These are phyloP conservation scores for Falco concolor DNA, from an alignment of 2,797 vertebrate genomes.

Conservation along the genomic window DNA sequence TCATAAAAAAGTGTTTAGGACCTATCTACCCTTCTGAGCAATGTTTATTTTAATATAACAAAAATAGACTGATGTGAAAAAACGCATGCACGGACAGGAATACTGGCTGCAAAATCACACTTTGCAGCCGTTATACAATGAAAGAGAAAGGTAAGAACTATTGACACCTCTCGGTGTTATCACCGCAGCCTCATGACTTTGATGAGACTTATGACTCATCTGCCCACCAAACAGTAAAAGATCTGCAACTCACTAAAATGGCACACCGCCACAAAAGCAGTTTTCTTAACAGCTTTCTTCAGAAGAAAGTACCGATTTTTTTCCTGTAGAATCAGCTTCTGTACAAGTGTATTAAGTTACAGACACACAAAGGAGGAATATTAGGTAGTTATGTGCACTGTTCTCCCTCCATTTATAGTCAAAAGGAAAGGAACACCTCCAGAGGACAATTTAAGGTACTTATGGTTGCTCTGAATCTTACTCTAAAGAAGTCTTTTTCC, in stretches of 20 bases:
- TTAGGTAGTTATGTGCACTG: neutral
- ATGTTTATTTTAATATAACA: neutral
- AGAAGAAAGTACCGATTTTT: neutral
- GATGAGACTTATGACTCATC: neutral
- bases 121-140: neutral
- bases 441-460: slow-evolving; percentile 4
- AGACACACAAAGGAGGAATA: neutral
- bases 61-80: neutral
- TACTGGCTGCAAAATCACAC: neutral
- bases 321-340: neutral
- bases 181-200: neutral
- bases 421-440: slow-evolving; percentile 7
- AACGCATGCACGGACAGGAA: neutral
- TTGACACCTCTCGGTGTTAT: neutral
- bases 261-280: neutral
- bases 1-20: neutral
- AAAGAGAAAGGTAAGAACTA: neutral
- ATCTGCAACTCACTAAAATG: neutral
- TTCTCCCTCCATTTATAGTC: neutral
- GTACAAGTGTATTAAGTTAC: neutral
- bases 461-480: neutral
- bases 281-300: slow-evolving; percentile 13
- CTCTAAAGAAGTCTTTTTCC: neutral
- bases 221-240: neutral
- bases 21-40: neutral